Base-by-base conservation (phyloP, 1,140 invertebrate genomes). In the Solenopsis invicta region DNA sequence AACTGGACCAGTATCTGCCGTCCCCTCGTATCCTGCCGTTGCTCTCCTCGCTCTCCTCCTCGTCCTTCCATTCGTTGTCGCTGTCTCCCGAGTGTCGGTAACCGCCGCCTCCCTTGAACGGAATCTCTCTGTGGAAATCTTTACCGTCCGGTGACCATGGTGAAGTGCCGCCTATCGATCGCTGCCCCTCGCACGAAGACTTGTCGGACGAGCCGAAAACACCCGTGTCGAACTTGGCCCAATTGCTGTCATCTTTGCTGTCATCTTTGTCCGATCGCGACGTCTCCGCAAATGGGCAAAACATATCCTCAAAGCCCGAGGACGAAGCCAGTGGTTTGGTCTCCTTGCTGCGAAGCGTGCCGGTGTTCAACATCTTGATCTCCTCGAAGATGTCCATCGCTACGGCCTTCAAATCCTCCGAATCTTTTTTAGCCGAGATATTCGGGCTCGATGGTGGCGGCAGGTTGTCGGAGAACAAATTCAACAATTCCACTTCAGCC, bases 71-170 rank as follows among this genome's bases (percentile, higher is more conserved):
- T 74, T 94, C 95, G 90, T 90, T 95, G 69, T 93, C 96, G 93
- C 94, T 96, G 94, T 95, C 94, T 0, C 94, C 94, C 0, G 94
- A 95, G 37, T 94, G 94, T 45, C 94, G 91, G 16, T 94, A 91
- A 9, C 84, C 56, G 37, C 61, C 75, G 76, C 67, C 86, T 4
- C 54, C 88, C 84, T 93, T 90, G 75, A 90, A 88, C 12, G 94
- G 92, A 0, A 93, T 92, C 72, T 95, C 95, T 75, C 94, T 95
- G 34, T 95, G 94, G 78, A 96, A 96, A 86, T 98, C 97, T 77
- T 97, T 97, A 2, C 97, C 97, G 93, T 98, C 97, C 0, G 97
- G 97, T 1, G 97, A 98, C 96, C 97, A 98, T 0, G 97, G 97
- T 2, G 97, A 97, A 8, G 96, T 96, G 64, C 95, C 96, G 61